A percentile compares a stretch with the other conserved stretches of the same genome.
Evolutionary conservation across 2,888 invertebrate genomes (phyloP).

Genomic region (Drosophila multiciliata): DNA sequence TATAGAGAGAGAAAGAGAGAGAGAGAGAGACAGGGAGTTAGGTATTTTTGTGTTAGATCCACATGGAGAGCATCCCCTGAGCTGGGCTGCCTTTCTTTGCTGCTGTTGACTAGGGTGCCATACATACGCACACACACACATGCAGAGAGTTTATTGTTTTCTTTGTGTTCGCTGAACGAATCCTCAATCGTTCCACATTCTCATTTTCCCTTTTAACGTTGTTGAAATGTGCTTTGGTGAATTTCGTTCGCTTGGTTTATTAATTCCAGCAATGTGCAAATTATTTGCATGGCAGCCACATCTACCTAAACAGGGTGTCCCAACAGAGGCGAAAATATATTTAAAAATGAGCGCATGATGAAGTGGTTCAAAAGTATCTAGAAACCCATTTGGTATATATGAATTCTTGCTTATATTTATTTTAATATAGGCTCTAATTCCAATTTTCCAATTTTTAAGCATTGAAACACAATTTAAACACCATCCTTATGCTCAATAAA

Average conservation of each 20-base stretch:
- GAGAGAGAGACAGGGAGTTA: neutral
- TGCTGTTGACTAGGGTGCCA: constrained; percentile 10
- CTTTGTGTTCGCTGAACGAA: constrained; percentile 15
- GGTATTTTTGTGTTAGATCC: constrained; percentile 27
- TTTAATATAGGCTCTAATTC: neutral
- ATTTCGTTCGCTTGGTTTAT: constrained; percentile 63
- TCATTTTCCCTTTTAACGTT: constrained; percentile 6
- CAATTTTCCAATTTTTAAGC: neutral
- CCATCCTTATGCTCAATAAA: too few species aligned
- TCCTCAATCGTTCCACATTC: constrained; percentile 22
- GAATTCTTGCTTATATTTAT: neutral
- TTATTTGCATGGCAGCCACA: constrained; percentile 50
- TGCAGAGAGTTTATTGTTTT: constrained; percentile 25
- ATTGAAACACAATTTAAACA: neutral
- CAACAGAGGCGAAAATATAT: neutral
- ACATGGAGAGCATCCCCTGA: constrained; percentile 33
- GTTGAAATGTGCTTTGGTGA: constrained; percentile 49
- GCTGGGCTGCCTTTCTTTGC: neutral
- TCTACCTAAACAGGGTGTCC: constrained; percentile 32
- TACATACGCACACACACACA: constrained; percentile 6
- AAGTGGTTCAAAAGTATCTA: neutral
- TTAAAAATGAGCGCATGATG: neutral
- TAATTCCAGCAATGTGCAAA: constrained; percentile 67
- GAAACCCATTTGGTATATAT: neutral
- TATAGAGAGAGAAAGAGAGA: neutral